Percentiles rank a stretch among this genome's conserved stretches.
Conservation (phyloP, 2,888 invertebrate genomes). For the Tricholauxania praeusta region DNA sequence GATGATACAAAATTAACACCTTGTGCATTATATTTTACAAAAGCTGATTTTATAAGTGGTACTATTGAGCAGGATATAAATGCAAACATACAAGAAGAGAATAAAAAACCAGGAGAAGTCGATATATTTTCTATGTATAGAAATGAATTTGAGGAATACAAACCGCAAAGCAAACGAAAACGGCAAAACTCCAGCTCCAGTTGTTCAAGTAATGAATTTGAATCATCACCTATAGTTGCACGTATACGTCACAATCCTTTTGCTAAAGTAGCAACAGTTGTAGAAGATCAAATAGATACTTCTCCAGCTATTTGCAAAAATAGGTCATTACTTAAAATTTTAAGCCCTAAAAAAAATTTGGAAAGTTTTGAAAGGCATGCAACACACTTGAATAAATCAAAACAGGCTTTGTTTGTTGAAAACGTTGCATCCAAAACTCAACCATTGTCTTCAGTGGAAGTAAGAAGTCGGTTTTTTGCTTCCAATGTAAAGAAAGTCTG, state of each 20-base stretch:
- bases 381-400: constrained; percentile 40
- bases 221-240: constrained; percentile 51
- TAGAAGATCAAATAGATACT: constrained; percentile 16
- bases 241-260: constrained; percentile 63
- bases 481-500: constrained; percentile 48
- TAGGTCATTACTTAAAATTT: constrained; percentile 55
- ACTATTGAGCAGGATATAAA: constrained; percentile 55
- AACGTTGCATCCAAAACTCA: constrained; percentile 11
- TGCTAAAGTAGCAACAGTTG: constrained; percentile 53
- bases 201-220: constrained; percentile 31
- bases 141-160: constrained; percentile 41
- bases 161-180: constrained; percentile 45
- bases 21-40: constrained; percentile 61
- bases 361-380: constrained; percentile 16
- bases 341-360: constrained; percentile 55
- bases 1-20: not conserved
- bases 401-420: constrained; percentile 38
- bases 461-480: constrained; percentile 74
- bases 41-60: constrained; percentile 55
- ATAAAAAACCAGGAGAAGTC: constrained; percentile 58
- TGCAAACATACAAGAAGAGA: constrained; percentile 52
- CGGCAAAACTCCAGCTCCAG: constrained; percentile 41
- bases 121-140: constrained; percentile 60
- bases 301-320: constrained; percentile 53
- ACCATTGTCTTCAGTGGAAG: constrained; percentile 65